Evolutionary conservation across 2,888 invertebrate species (phyloP).

Genomic region (Reticulitermes lucifugus): DNA sequence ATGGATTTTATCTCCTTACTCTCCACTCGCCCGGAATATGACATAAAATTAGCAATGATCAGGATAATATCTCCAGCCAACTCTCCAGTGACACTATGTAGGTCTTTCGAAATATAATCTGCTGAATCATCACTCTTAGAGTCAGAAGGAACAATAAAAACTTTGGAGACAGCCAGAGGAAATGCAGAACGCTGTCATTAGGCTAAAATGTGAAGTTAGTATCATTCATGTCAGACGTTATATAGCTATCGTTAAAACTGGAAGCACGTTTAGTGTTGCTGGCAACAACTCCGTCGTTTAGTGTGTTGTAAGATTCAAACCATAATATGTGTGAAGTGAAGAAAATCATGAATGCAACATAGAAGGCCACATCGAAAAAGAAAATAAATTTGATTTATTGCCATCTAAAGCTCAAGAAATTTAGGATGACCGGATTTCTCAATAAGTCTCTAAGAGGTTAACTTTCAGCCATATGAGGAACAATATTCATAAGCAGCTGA

Average conservation of each 20-base stretch:
- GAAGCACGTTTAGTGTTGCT: not conserved
- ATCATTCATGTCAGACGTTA: not conserved
- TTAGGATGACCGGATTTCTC: too few relatives aligned
- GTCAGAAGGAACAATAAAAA: not conserved
- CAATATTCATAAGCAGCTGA: too few relatives aligned
- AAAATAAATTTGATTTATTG: too few relatives aligned
- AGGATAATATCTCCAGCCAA: not conserved
- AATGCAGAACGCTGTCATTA: too few relatives aligned
- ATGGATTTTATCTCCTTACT: not conserved
- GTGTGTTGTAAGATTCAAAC: not conserved
- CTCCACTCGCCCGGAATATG: not conserved
- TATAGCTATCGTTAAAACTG: not conserved
- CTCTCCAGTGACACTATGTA: not conserved
- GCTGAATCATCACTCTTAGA: too few relatives aligned
- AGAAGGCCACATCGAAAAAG: too few relatives aligned
- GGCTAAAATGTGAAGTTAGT: too few relatives aligned
- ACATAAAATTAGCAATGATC: not conserved
- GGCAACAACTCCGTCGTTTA: not conserved
- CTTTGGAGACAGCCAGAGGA: not conserved
- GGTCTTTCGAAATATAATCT: not conserved
- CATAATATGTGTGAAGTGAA: not conserved
- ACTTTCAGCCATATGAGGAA: too few relatives aligned
- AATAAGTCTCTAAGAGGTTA: too few relatives aligned
- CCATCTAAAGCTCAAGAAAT: too few relatives aligned
- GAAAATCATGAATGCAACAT: too few relatives aligned